These are phyloP conservation scores for Tretioscincus oriximinensis DNA, from an alignment of 2,113 vertebrate species.

Conservation along the genomic window DNA sequence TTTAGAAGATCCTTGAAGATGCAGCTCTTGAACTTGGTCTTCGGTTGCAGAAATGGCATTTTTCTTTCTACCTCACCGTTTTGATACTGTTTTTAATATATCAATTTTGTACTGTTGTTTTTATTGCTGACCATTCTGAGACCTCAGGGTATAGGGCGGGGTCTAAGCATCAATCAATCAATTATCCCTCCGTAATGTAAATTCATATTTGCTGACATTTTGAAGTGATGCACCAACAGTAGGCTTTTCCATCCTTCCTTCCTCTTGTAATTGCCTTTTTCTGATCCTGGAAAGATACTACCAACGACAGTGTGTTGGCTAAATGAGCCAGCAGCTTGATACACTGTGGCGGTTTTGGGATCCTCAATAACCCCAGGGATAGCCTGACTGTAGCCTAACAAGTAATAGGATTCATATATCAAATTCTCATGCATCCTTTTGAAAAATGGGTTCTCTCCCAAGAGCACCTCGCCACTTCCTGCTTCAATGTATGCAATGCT, in stretches of 20 bases:
- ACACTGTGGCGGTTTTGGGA: constrained; percentile 11
- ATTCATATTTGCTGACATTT: not conserved
- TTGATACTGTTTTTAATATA: too few species aligned
- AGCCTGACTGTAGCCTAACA: constrained; percentile 61
- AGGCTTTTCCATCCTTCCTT: not conserved
- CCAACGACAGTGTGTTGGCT: constrained; percentile 2
- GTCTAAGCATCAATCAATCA: too few species aligned
- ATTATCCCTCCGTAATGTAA: not conserved
- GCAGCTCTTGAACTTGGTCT: too few species aligned
- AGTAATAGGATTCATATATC: constrained; percentile 67
- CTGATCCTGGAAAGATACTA: not conserved
- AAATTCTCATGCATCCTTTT: constrained; percentile 45
- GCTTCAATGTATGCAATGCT: constrained; percentile 7
- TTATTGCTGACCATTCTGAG: too few species aligned
- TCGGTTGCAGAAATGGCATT: too few species aligned
- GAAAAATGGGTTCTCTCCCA: constrained; percentile 38
- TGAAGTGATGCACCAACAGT: not conserved
- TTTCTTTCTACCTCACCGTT: too few species aligned
- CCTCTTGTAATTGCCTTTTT: constrained; percentile 10
- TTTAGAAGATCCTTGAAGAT: too few species aligned
- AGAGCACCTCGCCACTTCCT: constrained; percentile 30
- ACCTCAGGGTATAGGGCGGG: too few species aligned
- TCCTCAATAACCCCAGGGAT: constrained; percentile 18
- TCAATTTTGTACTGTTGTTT: too few species aligned
- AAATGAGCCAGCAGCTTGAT: constrained; percentile 18